Percentiles rank a stretch among this genome's conserved stretches.
phyloP scores from a whole-genome alignment of 2,888 invertebrate species.

The Galerucella calmariensis region DNA sequence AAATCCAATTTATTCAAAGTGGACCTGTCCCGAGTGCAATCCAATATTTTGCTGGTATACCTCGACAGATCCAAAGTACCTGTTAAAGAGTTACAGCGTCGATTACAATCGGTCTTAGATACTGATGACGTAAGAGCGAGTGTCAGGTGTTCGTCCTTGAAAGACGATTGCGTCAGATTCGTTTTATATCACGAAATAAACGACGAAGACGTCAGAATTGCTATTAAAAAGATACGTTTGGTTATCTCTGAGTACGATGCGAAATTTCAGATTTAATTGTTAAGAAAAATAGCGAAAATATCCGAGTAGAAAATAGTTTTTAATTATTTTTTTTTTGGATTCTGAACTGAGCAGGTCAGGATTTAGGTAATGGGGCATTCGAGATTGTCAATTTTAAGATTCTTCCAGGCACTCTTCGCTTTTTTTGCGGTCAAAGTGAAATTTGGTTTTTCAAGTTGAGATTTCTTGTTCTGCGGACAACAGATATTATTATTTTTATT shows the following conservation, averaged over 20 bases:
- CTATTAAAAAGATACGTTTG: slow-evolving; percentile 77
- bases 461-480: too few relatives aligned
- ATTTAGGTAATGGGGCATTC: too few relatives aligned
- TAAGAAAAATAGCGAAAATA: neutral
- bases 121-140: slow-evolving; percentile 67
- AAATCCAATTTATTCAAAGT: slow-evolving; percentile 74
- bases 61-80: slow-evolving; percentile 67
- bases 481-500: too few relatives aligned
- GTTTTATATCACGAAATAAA: slow-evolving; percentile 79
- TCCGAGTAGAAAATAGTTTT: neutral
- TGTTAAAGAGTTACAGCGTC: slow-evolving; percentile 69
- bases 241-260: slow-evolving; percentile 74
- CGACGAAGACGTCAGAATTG: slow-evolving; percentile 74
- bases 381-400: too few relatives aligned
- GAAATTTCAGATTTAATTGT: slow-evolving; percentile 42
- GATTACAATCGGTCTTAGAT: slow-evolving; percentile 66
- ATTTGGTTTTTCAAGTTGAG: too few relatives aligned
- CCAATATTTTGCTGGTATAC: slow-evolving; percentile 80
- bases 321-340: neutral
- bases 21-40: slow-evolving; percentile 73
- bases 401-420: too few relatives aligned
- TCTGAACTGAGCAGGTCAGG: too few relatives aligned
- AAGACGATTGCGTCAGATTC: slow-evolving; percentile 73
- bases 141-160: slow-evolving; percentile 73
- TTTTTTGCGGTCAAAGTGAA: too few relatives aligned